A percentile compares a stretch with the other conserved stretches of the same genome.
These are phyloP conservation scores for Apostichopus japonicus DNA, from an alignment of 35 echinoderm and acorn worm genomes.

Conservation along the genomic window DNA sequence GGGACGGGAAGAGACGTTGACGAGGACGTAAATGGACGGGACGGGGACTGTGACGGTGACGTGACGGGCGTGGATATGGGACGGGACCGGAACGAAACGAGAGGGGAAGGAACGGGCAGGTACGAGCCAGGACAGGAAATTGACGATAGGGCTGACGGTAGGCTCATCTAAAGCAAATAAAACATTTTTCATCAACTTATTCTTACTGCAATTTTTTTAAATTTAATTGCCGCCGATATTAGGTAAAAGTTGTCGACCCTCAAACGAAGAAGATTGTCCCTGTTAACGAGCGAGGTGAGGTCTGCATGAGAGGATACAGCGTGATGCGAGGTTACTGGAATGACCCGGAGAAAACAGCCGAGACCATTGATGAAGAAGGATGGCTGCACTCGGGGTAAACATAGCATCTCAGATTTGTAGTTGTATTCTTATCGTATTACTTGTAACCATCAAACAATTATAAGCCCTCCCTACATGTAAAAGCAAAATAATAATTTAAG, in stretches of 20 bases:
- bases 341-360: constrained; percentile 77
- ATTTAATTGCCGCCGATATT: not conserved
- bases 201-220: not conserved
- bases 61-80: too few species aligned
- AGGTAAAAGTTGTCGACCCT: constrained; percentile 85
- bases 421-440: not conserved
- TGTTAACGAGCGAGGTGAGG: constrained; percentile 72
- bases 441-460: too few species aligned
- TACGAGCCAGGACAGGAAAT: too few species aligned
- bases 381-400: constrained; percentile 97
- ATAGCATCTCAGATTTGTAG: not conserved
- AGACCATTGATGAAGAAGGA: constrained; percentile 69
- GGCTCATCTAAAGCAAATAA: too few species aligned
- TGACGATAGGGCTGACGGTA: too few species aligned
- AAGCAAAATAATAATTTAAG: too few species aligned
- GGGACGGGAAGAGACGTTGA: too few species aligned
- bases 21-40: too few species aligned
- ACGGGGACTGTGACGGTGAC: too few species aligned
- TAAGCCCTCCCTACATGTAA: too few species aligned
- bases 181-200: not conserved
- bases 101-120: too few species aligned
- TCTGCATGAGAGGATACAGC: constrained; percentile 83
- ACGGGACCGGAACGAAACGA: too few species aligned
- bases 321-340: constrained; percentile 94
- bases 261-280: constrained; percentile 68